These are phyloP conservation scores for Phymanthus crucifer DNA, from an alignment of 92 coral and sea anemone species.

Conservation along the genomic window DNA sequence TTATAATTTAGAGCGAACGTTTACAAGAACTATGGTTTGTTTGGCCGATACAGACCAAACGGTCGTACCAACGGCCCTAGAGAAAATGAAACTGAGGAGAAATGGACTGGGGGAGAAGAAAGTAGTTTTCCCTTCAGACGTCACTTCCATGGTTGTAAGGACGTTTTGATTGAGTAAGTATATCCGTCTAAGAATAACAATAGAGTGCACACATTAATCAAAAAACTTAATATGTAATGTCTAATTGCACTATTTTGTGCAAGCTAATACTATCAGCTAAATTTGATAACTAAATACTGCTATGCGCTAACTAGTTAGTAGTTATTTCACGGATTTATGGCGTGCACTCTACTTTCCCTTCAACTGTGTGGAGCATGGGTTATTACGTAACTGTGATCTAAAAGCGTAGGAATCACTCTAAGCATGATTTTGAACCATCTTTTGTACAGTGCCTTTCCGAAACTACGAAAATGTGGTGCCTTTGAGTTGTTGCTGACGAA, in stretches of 20 bases:
- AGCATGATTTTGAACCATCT: background rate
- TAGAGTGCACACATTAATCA: background rate
- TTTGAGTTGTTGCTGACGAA: conserved; percentile 38
- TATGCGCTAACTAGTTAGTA: no score
- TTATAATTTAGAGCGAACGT: conserved; percentile 36
- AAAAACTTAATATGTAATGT: no score
- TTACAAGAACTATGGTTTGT: conserved; percentile 45
- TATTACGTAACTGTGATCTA: background rate
- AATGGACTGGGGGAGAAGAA: conserved; percentile 51
- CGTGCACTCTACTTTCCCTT: no score
- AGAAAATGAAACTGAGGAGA: conserved; percentile 25
- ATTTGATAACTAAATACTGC: no score
- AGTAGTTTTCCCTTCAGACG: conserved; percentile 39
- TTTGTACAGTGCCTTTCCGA: conserved; percentile 38
- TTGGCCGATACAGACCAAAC: conserved; percentile 44
- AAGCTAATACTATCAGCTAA: no score
- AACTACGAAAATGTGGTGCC: conserved; percentile 46
- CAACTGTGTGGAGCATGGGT: background rate
- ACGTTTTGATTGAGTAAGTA: conserved; percentile 48
- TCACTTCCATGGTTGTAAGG: conserved; percentile 16
- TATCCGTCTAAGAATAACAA: background rate
- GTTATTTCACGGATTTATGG: no score
- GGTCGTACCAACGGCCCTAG: conserved; percentile 27
- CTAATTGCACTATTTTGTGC: no score
- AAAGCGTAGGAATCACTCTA: background rate